Percentiles rank a stretch among this genome's conserved stretches.
Evolutionary conservation across 53 echinoderm and acorn worm species (phyloP).

Genomic region (Echinarachnius parma): DNA sequence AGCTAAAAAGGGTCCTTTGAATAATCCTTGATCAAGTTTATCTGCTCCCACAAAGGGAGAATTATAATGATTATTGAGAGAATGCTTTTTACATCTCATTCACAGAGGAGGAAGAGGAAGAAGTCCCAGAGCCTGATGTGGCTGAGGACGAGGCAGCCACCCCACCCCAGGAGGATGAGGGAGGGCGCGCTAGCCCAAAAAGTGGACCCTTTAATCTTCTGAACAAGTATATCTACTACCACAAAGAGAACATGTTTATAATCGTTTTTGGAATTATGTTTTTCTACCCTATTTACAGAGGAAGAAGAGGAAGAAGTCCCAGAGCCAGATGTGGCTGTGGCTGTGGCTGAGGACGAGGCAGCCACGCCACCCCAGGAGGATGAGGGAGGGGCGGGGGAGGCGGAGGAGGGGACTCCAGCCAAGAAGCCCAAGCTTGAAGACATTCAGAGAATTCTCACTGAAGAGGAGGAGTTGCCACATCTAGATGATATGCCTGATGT

Average conservation of each 20-base stretch:
- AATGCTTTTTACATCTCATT: no score
- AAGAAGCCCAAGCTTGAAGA: slow-evolving; percentile 75
- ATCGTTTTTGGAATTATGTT: no score
- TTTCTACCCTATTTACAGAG: no score
- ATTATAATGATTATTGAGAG: no score
- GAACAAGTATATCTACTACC: no score
- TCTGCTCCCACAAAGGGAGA: no score
- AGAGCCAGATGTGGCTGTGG: slow-evolving; percentile 21
- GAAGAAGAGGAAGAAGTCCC: slow-evolving; percentile 25
- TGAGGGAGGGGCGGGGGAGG: neutral
- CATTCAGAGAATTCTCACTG: slow-evolving; percentile 58
- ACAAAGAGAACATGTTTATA: no score
- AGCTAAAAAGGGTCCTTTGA: no score
- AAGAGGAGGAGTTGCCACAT: slow-evolving; percentile 46
- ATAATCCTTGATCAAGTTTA: no score
- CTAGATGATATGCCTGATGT: slow-evolving; percentile 91
- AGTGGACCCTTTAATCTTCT: no score
- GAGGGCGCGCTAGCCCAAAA: no score
- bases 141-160: slow-evolving; percentile 12
- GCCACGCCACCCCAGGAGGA: slow-evolving; percentile 19
- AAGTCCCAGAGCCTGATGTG: slow-evolving; percentile 17
- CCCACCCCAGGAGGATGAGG: slow-evolving; percentile 28
- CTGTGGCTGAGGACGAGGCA: slow-evolving; percentile 8
- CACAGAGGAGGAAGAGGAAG: slow-evolving; percentile 18
- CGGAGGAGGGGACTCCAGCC: slow-evolving; percentile 34